A percentile compares a stretch with the other conserved stretches of the same genome.
phyloP scores from a whole-genome alignment of 2,888 invertebrate genomes.

The Acleris literana region DNA sequence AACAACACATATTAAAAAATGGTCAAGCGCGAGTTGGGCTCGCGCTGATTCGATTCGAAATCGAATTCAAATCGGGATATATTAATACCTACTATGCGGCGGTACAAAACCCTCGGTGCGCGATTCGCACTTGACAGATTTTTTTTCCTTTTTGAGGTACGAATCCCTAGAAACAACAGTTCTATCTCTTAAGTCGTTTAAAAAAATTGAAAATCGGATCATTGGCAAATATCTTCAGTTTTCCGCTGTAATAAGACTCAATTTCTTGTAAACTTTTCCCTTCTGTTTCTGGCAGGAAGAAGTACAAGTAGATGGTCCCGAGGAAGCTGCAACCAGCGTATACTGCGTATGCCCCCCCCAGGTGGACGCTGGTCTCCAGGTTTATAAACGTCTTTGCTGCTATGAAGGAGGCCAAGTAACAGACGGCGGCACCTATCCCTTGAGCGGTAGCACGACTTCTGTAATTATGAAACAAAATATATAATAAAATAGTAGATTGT shows the following conservation, averaged over 20 bases:
- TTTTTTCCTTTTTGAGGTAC: too few relatives aligned
- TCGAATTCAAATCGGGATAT: too few relatives aligned
- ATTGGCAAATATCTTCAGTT: slow-evolving; percentile 67
- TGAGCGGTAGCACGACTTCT: slow-evolving; percentile 81
- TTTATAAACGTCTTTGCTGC: slow-evolving; percentile 80
- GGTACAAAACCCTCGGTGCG: too few relatives aligned
- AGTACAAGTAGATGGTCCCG: slow-evolving; percentile 78
- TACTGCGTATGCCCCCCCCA: slow-evolving; percentile 78
- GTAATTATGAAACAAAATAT: slow-evolving; percentile 20
- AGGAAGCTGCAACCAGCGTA: slow-evolving; percentile 73
- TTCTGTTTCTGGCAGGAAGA: slow-evolving; percentile 83
- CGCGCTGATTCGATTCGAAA: too few relatives aligned
- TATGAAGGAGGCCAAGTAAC: slow-evolving; percentile 78
- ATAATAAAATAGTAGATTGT: too few relatives aligned
- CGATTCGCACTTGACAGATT: too few relatives aligned
- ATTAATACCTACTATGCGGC: too few relatives aligned
- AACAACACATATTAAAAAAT: too few relatives aligned
- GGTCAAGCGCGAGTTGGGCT: too few relatives aligned
- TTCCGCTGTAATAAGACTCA: slow-evolving; percentile 70
- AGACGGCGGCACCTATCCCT: slow-evolving; percentile 79
- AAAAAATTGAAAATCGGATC: slow-evolving; percentile 70
- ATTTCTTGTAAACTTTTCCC: slow-evolving; percentile 79
- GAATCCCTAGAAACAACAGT: too few relatives aligned
- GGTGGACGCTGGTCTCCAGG: slow-evolving; percentile 65
- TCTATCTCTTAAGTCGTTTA: slow-evolving; percentile 57